These are phyloP conservation scores for Pseudomyrmex gracilis DNA, from an alignment of 1,140 invertebrate genomes.

Conservation along the genomic window DNA sequence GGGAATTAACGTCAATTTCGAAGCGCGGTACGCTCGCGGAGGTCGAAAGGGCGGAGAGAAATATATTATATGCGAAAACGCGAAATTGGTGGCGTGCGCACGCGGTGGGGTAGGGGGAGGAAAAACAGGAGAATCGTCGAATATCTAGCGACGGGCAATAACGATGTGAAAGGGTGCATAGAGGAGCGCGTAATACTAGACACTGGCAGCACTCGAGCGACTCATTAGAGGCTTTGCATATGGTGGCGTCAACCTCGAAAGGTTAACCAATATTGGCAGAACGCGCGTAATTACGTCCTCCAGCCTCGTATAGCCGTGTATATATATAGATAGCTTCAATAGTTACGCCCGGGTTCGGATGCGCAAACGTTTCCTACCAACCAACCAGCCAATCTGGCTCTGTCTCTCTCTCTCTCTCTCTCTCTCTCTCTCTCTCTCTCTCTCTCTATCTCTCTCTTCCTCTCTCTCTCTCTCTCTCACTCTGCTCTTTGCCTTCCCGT, in stretches of 20 bases:
- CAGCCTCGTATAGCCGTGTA: conserved; percentile 67
- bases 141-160: conserved; percentile 76
- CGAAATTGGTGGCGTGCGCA: conserved; percentile 14
- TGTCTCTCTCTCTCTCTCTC: conserved; percentile 2
- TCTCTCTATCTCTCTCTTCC: conserved; percentile 14
- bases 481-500: background rate
- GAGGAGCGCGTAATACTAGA: conserved; percentile 78
- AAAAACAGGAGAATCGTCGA: conserved; percentile 55
- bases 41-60: conserved; percentile 62
- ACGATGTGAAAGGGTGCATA: conserved; percentile 78
- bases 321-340: conserved; percentile 69
- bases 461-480: conserved; percentile 2
- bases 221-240: conserved; percentile 85
- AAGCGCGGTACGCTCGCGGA: conserved; percentile 19
- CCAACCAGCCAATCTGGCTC: conserved; percentile 63
- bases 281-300: conserved; percentile 84
- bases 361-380: conserved; percentile 75
- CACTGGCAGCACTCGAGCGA: conserved; percentile 81
- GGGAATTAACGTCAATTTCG: conserved; percentile 57
- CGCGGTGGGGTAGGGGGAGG: background rate
- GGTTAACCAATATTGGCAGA: conserved; percentile 86
- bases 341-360: conserved; percentile 76
- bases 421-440: conserved; percentile 36
- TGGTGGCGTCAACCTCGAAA: conserved; percentile 85
- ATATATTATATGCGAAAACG: conserved; percentile 27